Conservation (phyloP, 2,113 vertebrate genomes). For the Alexandromys fortis region DNA sequence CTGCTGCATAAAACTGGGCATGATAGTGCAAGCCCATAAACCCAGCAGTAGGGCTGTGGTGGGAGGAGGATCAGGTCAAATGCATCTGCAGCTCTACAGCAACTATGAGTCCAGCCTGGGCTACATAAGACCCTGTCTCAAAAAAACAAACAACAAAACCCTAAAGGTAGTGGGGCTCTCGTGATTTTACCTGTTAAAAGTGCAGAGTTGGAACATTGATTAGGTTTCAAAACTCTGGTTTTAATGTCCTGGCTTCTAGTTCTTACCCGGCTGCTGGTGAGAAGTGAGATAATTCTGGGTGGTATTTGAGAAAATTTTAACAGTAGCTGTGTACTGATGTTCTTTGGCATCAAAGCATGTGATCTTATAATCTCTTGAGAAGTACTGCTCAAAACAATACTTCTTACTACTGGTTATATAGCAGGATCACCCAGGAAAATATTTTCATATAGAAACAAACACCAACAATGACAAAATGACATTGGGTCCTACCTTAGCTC, state of each 20-base stretch:
- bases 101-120: neutral
- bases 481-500: neutral
- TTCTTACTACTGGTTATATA: neutral
- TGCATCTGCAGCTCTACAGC: neutral
- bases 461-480: neutral
- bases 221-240: neutral
- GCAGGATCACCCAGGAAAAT: neutral
- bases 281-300: neutral
- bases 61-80: neutral
- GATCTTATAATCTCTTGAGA: slow-evolving; percentile 43
- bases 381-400: neutral
- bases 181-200: neutral
- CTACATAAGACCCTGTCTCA: neutral
- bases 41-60: neutral
- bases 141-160: neutral
- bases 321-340: neutral
- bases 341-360: neutral
- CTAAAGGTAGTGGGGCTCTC: neutral
- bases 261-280: neutral
- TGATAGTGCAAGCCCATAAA: too few relatives aligned
- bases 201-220: neutral
- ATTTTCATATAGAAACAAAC: neutral
- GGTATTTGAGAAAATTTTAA: neutral
- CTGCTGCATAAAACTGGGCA: neutral
- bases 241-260: neutral